These are phyloP conservation scores for Pantherophis guttatus DNA, from an alignment of 2,113 vertebrate genomes.

Conservation along the genomic window DNA sequence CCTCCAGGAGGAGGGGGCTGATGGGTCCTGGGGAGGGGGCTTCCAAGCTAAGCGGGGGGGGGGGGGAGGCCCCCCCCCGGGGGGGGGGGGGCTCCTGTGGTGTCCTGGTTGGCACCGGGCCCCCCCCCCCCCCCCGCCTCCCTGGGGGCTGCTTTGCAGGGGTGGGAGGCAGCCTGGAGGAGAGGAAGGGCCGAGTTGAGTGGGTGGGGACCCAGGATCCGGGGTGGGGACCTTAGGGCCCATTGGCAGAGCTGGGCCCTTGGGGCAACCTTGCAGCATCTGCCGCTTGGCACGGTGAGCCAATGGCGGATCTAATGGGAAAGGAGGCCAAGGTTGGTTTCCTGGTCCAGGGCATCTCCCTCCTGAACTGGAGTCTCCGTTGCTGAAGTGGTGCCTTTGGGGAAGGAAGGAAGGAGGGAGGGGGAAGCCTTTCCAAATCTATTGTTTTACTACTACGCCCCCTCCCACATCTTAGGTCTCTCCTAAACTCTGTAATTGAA, in stretches of 20 bases:
- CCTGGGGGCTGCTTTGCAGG: not conserved
- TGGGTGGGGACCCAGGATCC: too few species aligned
- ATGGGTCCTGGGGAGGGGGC: not conserved
- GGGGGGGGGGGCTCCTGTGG: not conserved
- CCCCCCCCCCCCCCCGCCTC: not conserved
- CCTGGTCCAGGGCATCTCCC: not conserved
- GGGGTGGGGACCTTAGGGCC: too few species aligned
- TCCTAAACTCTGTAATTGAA: too few species aligned
- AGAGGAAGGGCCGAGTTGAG: too few species aligned
- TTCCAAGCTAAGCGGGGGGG: not conserved
- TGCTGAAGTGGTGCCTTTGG: not conserved
- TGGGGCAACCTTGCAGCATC: not conserved
- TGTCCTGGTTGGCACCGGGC: not conserved
- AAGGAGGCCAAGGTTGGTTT: too few species aligned
- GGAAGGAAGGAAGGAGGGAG: too few species aligned
- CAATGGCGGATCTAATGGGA: too few species aligned
- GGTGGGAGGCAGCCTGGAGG: too few species aligned
- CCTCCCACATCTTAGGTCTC: too few species aligned
- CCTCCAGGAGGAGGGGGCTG: too few species aligned
- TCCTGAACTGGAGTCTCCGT: too few species aligned
- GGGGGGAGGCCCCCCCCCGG: not conserved
- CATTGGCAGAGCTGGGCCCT: not conserved
- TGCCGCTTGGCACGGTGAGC: too few species aligned
- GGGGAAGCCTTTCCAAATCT: not conserved
- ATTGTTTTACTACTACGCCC: not conserved